Evolutionary conservation across 30 jellyfish, hydroid and myxozoan species (phyloP).

Genomic region (Pseudorhiza aurosa): DNA sequence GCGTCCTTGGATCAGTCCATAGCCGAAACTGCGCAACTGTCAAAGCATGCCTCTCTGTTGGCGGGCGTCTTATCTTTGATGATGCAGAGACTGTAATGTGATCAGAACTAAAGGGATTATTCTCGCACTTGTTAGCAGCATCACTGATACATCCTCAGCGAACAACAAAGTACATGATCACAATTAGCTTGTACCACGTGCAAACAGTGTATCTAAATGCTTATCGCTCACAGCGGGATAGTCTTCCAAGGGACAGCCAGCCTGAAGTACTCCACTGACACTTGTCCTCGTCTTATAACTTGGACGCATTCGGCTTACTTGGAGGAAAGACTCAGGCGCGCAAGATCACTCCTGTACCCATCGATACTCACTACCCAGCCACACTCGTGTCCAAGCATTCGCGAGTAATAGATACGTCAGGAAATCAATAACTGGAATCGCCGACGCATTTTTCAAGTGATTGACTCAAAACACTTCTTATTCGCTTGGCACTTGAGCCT

Average conservation of each 20-base stretch:
- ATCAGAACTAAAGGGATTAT: constrained; percentile 66
- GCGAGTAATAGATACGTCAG: background rate
- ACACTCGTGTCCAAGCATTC: background rate
- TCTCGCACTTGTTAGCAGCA: constrained; percentile 46
- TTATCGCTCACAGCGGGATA: constrained; percentile 87
- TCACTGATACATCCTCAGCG: constrained; percentile 40
- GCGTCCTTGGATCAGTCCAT: constrained; percentile 14
- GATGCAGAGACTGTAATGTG: constrained; percentile 68
- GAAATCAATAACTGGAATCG: background rate
- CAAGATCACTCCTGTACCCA: constrained; percentile 12
- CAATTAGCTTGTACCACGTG: constrained; percentile 79
- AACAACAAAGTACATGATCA: constrained; percentile 57
- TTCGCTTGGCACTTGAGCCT: too few relatives aligned
- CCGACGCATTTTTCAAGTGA: too few relatives aligned
- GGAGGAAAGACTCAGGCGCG: background rate
- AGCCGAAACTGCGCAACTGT: constrained; percentile 49
- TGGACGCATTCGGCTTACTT: constrained; percentile 61
- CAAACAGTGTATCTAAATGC: constrained; percentile 79
- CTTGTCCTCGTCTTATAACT: constrained; percentile 29
- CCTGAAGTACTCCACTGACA: constrained; percentile 73
- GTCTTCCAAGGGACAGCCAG: constrained; percentile 83
- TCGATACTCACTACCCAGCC: background rate
- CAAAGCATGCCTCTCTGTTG: constrained; percentile 75
- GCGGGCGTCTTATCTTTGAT: constrained; percentile 54
- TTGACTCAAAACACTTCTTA: too few relatives aligned